phyloP scores from a whole-genome alignment of 2,797 vertebrate genomes.

The Myiotriccus ornatus region DNA sequence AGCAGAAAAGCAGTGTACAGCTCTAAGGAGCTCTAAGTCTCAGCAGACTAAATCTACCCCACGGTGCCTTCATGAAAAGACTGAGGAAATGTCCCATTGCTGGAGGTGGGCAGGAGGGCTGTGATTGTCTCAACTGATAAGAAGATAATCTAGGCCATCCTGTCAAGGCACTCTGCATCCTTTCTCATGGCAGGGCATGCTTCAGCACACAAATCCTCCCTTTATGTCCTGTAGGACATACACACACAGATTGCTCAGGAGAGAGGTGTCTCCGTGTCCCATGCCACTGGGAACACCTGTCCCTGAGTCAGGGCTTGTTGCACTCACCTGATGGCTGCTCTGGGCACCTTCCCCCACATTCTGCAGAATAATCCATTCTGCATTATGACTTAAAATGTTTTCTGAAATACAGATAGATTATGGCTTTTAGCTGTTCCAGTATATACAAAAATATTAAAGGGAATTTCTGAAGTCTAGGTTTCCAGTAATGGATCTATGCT shows the following conservation, averaged over 20 bases:
- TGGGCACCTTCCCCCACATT: not conserved
- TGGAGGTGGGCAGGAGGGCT: not conserved
- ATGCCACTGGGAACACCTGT: accelerated
- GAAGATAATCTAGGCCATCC: not conserved
- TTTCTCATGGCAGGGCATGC: not conserved
- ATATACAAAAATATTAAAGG: not conserved
- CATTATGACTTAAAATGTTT: not conserved
- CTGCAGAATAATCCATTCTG: not conserved
- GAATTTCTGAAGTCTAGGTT: not conserved
- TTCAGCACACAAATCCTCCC: not conserved
- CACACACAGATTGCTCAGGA: not conserved
- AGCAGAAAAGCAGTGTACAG: not conserved
- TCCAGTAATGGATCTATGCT: not conserved
- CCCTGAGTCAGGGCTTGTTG: not conserved
- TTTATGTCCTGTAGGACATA: not conserved
- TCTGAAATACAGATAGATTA: not conserved
- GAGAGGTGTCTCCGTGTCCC: accelerated
- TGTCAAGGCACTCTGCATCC: not conserved
- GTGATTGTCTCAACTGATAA: not conserved
- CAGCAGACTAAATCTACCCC: not conserved
- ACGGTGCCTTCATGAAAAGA: not conserved
- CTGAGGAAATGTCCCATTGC: not conserved
- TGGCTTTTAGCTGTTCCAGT: not conserved
- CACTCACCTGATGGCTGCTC: not conserved
- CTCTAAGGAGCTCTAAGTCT: not conserved